Percentiles rank a stretch among this genome's conserved stretches.
phyloP scores from a whole-genome alignment of 2,888 invertebrate genomes.

The Junonia oenone region DNA sequence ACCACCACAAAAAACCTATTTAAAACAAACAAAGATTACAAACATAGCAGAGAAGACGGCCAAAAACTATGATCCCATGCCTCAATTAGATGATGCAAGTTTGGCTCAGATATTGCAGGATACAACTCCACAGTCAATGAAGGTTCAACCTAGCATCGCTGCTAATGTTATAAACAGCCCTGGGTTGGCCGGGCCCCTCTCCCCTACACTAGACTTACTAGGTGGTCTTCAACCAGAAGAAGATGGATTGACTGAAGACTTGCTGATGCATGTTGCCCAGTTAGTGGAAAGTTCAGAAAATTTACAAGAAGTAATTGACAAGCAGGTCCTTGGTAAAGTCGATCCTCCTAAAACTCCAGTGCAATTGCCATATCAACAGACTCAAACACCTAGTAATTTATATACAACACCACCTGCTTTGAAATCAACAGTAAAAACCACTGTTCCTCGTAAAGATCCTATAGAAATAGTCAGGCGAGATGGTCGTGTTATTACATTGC shows the following conservation, averaged over 20 bases:
- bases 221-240: slow-evolving; percentile 82
- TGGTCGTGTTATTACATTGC: slow-evolving; percentile 87
- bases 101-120: slow-evolving; percentile 74
- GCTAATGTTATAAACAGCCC: slow-evolving; percentile 65
- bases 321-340: slow-evolving; percentile 78
- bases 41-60: slow-evolving; percentile 44
- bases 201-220: slow-evolving; percentile 79
- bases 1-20: slow-evolving; percentile 42
- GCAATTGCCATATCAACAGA: slow-evolving; percentile 38
- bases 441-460: slow-evolving; percentile 71
- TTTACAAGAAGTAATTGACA: slow-evolving; percentile 85
- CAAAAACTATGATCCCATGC: slow-evolving; percentile 63
- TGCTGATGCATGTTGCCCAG: slow-evolving; percentile 86
- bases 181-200: slow-evolving; percentile 75
- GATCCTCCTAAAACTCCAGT: slow-evolving; percentile 46
- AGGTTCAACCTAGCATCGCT: slow-evolving; percentile 50
- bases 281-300: slow-evolving; percentile 84
- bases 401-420: slow-evolving; percentile 47
- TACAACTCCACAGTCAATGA: slow-evolving; percentile 48
- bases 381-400: slow-evolving; percentile 37
- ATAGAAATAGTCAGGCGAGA: slow-evolving; percentile 87
- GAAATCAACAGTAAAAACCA: slow-evolving; percentile 50
- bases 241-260: slow-evolving; percentile 84
- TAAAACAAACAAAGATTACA: slow-evolving; percentile 42
- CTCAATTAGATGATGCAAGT: slow-evolving; percentile 71